phyloP scores from a whole-genome alignment of 1,140 invertebrate species.

The Drosophila trapezifrons region DNA sequence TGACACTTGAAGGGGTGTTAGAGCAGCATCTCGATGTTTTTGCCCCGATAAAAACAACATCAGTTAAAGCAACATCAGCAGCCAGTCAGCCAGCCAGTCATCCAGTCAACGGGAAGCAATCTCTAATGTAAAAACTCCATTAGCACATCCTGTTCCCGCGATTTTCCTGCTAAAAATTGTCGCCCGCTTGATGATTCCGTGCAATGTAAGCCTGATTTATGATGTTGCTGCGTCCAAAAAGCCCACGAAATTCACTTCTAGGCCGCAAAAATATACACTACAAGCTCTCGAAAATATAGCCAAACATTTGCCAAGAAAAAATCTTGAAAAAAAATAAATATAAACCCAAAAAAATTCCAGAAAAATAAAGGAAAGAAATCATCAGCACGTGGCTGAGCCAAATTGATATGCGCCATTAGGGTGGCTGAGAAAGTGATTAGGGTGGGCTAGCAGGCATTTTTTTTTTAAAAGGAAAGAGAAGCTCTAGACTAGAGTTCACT shows the following conservation, averaged over 20 bases:
- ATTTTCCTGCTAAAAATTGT: conserved; percentile 54
- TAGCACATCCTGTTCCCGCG: conserved; percentile 63
- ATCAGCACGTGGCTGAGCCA: conserved; percentile 71
- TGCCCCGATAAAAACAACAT: conserved; percentile 60
- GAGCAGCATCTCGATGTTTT: conserved; percentile 68
- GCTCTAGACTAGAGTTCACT: conserved; percentile 26
- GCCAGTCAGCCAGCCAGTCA: background rate
- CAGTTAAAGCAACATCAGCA: conserved; percentile 22
- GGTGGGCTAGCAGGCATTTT: conserved; percentile 5
- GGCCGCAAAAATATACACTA: conserved; percentile 57
- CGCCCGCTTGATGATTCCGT: conserved; percentile 79
- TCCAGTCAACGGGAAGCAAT: conserved; percentile 55
- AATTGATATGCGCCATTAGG: conserved; percentile 83
- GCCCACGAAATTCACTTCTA: conserved; percentile 46
- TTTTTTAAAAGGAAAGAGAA: background rate
- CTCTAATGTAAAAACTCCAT: conserved; percentile 78
- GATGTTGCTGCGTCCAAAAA: conserved; percentile 43
- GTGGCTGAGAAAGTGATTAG: conserved; percentile 63
- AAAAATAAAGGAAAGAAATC: conserved; percentile 45
- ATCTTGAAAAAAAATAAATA: conserved; percentile 46
- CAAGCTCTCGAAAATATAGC: conserved; percentile 62
- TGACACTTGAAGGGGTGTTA: conserved; percentile 81
- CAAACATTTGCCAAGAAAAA: conserved; percentile 41
- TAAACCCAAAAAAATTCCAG: conserved; percentile 22
- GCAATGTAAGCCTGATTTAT: conserved; percentile 84